A percentile compares a stretch with the other conserved stretches of the same genome.
phyloP scores from a whole-genome alignment of 1,140 invertebrate genomes.

The Nixonia krombeini region DNA sequence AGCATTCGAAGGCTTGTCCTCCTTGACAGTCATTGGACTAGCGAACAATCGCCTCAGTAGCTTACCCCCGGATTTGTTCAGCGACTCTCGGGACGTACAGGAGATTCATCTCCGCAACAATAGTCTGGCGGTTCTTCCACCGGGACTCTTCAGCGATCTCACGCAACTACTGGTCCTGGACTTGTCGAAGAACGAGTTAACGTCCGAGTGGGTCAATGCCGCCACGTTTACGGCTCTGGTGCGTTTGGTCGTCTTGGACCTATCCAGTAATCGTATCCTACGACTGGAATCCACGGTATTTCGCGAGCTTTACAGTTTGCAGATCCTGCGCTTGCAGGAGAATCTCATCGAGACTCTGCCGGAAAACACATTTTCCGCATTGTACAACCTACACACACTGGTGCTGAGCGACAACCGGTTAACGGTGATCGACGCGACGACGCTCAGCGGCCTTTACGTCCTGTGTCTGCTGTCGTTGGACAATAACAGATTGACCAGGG shows the following conservation, averaged over 20 bases:
- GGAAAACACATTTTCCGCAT: conserved; percentile 85
- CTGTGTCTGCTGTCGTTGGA: conserved; percentile 86
- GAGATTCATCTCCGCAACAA: conserved; percentile 90
- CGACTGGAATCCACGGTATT: conserved; percentile 86
- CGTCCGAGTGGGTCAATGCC: conserved; percentile 88
- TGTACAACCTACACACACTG: conserved; percentile 87
- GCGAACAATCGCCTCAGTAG: conserved; percentile 86
- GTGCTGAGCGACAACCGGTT: conserved; percentile 90
- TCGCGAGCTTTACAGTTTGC: conserved; percentile 83
- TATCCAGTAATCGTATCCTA: conserved; percentile 85
- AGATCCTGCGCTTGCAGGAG: conserved; percentile 85
- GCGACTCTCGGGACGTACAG: conserved; percentile 83
- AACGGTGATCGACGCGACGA: conserved; percentile 81
- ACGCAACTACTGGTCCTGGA: conserved; percentile 86
- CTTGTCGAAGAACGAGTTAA: conserved; percentile 88
- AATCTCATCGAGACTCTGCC: conserved; percentile 86
- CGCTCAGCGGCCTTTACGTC: conserved; percentile 83
- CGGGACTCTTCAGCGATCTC: conserved; percentile 87
- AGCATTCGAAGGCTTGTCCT: conserved; percentile 83
- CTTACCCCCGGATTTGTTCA: conserved; percentile 86
- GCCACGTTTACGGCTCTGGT: conserved; percentile 88
- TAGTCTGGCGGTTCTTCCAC: conserved; percentile 85
- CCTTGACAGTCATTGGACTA: conserved; percentile 83
- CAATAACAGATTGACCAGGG: conserved; percentile 84
- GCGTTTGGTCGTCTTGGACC: conserved; percentile 83